These are phyloP conservation scores for Bos javanicus DNA, from an alignment of 2,113 vertebrate genomes.

Conservation along the genomic window DNA sequence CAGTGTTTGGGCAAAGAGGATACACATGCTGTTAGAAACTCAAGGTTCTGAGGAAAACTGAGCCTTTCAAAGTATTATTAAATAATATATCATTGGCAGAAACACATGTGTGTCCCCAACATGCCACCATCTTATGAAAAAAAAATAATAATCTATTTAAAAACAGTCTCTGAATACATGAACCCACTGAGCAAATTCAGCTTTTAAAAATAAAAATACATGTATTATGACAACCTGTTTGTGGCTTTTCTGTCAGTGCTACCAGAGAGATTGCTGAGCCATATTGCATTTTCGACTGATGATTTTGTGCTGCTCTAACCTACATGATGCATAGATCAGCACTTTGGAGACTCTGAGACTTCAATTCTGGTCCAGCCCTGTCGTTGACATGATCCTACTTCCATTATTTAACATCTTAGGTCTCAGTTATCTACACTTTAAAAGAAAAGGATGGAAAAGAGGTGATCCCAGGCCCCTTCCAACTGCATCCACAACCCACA, in stretches of 20 bases:
- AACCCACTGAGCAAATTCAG: neutral
- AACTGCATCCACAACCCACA: neutral
- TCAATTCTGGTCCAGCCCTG: neutral
- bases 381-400: neutral
- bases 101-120: neutral
- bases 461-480: neutral
- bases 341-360: neutral
- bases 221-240: neutral
- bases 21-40: neutral
- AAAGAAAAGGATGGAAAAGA: neutral
- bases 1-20: neutral
- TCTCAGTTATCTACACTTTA: neutral
- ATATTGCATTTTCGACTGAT: neutral
- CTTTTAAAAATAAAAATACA: neutral
- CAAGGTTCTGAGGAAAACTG: neutral
- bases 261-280: neutral
- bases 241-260: neutral
- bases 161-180: neutral
- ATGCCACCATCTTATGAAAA: neutral
- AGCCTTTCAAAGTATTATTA: neutral
- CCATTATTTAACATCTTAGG: neutral
- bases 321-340: neutral
- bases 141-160: neutral
- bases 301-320: neutral
- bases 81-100: neutral